Base-by-base conservation (phyloP, 2,797 vertebrate species). In the Anguilla anguilla region DNA sequence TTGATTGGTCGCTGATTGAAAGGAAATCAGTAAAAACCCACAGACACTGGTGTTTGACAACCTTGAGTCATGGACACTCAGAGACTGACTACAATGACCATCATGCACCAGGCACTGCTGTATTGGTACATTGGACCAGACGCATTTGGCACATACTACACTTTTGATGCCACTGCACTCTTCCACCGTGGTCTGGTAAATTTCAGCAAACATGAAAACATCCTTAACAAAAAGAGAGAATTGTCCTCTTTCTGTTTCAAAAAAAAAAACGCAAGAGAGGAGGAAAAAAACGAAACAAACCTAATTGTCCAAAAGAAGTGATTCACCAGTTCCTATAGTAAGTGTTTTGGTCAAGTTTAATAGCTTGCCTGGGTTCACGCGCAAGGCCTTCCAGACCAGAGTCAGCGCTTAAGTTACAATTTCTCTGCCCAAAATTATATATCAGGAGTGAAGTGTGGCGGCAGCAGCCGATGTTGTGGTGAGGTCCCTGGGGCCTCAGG, bases 391-490 rank as follows among this genome's bases (percentile, higher is more conserved):
- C 91, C 93, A 92, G 91, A 94, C 94, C 95, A 95, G 92, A 90
- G 93, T 93, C 94, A 92, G 91, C 95, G 93, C 94, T 96, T 92
- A 92, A 89, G 95, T 93, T 95, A 89, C 91, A 93, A 94, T 94
- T 91, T 93, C 94, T 87, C 91, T 93, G 93, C 91, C 94, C 93
- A 91, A 96, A 95, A 96, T 96, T 96, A 96, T 94, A 96, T 94
- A 93, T 95, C 94, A 93, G 94, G 91, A 94, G 94, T 94, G 94
- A 92, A 93, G 95, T 94, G 93, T 95, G 95, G 95, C 94, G 95
- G 93, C 93, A 92, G 94, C 93, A 93, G 94, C 87, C 89, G 90
- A 91, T 92, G 93, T 92, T 96, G 94, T 55, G 94, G 94, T 94
- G 28, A 90, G 87, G 92, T 93, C 94, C 93, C 92, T 93, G 91